These are phyloP conservation scores for Cheilosia urbana DNA, from an alignment of 2,888 invertebrate species.

Conservation along the genomic window DNA sequence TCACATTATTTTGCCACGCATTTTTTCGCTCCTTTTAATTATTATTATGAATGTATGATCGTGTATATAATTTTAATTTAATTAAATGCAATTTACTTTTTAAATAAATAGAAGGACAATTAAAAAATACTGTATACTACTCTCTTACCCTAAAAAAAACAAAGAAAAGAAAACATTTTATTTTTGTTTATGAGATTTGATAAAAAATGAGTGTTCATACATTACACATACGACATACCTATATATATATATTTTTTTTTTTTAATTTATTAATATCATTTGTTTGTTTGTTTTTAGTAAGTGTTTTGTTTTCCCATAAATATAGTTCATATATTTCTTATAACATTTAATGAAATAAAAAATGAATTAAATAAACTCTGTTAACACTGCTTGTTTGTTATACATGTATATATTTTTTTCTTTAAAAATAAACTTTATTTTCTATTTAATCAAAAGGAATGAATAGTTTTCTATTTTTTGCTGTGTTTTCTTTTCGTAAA, in stretches of 20 bases:
- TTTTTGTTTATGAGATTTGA: conserved; percentile 30
- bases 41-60: background rate
- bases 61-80: background rate
- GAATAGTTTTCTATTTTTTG: conserved; percentile 1
- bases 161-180: background rate
- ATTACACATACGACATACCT: too few species aligned
- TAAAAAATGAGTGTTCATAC: conserved; percentile 16
- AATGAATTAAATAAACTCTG: conserved; percentile 14
- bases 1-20: background rate
- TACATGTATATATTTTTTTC: background rate
- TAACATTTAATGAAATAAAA: conserved; percentile 14
- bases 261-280: conserved; percentile 47
- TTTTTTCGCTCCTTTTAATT: background rate
- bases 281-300: conserved; percentile 42
- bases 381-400: conserved; percentile 4
- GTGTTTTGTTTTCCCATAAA: conserved; percentile 70
- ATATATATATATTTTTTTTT: conserved; percentile 1
- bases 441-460: conserved; percentile 51
- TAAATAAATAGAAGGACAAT: conserved; percentile 4
- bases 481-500: conserved; percentile 6
- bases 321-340: conserved; percentile 16
- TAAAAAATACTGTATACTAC: background rate
- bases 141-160: conserved; percentile 5
- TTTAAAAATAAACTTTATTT: conserved; percentile 2
- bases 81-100: conserved; percentile 22